Evolutionary conservation across 1,140 invertebrate genomes (phyloP).

Genomic region (Drosophila asahinai): DNA sequence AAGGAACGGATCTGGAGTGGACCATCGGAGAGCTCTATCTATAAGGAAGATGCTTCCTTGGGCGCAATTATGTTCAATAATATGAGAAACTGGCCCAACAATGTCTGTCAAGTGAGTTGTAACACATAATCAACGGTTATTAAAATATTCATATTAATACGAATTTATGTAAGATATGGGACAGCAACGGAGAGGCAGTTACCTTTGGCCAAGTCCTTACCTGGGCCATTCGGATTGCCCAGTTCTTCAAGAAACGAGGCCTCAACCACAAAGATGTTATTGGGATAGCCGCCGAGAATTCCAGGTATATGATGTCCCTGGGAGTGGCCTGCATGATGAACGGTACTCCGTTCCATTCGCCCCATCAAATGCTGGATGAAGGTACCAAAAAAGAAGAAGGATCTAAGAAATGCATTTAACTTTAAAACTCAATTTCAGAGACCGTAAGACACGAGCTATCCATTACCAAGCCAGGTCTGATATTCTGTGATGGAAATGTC

Average conservation of each 20-base stretch:
- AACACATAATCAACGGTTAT: not conserved
- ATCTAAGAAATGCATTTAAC: not conserved
- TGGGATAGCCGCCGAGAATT: constrained; percentile 2
- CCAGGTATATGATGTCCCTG: constrained; percentile 5
- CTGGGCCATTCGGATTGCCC: constrained; percentile 5
- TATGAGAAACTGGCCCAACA: not conserved
- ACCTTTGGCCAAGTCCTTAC: constrained; percentile 2
- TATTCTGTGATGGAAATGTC: constrained; percentile 10
- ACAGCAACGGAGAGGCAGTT: not conserved
- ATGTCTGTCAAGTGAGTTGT: not conserved
- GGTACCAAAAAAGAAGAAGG: not conserved
- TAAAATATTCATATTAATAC: not conserved
- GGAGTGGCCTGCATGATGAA: constrained; percentile 7
- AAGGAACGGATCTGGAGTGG: not conserved
- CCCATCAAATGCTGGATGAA: constrained; percentile 1
- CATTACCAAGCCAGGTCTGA: constrained; percentile 1
- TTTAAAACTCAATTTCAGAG: not conserved
- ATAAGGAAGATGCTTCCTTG: not conserved
- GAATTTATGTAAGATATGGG: not conserved
- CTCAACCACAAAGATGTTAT: not conserved
- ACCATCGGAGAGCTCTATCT: not conserved
- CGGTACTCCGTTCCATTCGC: not conserved
- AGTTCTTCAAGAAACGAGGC: constrained; percentile 1
- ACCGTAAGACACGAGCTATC: not conserved
- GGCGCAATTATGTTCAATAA: not conserved